phyloP scores from a whole-genome alignment of 2,113 vertebrate species.

The Uria aalge region DNA sequence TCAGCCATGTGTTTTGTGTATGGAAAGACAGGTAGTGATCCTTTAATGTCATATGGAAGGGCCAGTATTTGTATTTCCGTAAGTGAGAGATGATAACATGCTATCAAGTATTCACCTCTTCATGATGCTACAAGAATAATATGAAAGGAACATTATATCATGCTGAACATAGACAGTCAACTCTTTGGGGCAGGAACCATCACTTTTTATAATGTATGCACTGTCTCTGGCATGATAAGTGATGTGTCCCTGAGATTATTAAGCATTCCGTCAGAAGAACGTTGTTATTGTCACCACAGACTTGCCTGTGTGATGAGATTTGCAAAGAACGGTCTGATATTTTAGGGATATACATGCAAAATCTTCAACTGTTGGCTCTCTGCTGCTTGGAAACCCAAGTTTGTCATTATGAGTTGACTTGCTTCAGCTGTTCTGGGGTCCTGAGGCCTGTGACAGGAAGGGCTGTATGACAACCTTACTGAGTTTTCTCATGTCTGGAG shows the following conservation, averaged over 20 bases:
- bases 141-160: not conserved
- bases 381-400: not conserved
- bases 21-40: not conserved
- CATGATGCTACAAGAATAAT: not conserved
- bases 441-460: not conserved
- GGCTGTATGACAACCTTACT: not conserved
- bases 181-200: not conserved
- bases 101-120: not conserved
- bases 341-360: not conserved
- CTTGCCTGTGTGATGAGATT: not conserved
- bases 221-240: not conserved
- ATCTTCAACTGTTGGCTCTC: not conserved
- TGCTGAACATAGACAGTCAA: not conserved
- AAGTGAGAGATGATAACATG: not conserved
- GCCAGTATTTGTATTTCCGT: not conserved
- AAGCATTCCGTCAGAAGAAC: not conserved
- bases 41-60: not conserved
- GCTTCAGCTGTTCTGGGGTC: not conserved
- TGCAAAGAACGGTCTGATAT: not conserved
- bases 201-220: not conserved
- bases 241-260: not conserved
- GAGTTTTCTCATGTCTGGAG: not conserved
- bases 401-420: not conserved
- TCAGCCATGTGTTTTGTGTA: not conserved
- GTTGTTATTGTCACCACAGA: not conserved